phyloP scores from a whole-genome alignment of 2,797 vertebrate genomes.

The Passerculus sandwichensis region DNA sequence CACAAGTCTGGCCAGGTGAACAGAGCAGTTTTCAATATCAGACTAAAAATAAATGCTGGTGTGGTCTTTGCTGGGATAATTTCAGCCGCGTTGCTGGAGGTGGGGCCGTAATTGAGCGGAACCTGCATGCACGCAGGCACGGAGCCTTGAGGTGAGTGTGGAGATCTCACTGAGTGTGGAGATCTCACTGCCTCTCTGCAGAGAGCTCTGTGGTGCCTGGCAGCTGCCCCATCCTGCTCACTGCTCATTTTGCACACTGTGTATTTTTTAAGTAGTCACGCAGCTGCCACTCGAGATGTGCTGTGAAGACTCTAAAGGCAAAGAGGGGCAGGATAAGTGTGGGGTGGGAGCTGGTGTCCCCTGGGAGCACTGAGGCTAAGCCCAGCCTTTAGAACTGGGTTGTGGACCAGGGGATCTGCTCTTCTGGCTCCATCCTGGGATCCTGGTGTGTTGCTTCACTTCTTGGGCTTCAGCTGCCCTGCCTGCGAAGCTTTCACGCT shows the following conservation, averaged over 20 bases:
- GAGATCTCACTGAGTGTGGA: fast-evolving
- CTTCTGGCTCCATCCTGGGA: not conserved
- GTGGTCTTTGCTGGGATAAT: not conserved
- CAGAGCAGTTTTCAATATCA: not conserved
- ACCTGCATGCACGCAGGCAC: not conserved
- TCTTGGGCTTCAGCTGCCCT: not conserved
- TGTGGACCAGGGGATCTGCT: not conserved
- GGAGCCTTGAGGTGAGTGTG: fast-evolving
- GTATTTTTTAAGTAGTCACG: not conserved
- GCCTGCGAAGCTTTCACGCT: not conserved
- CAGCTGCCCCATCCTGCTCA: not conserved
- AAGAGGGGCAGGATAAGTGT: not conserved
- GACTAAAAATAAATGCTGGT: not conserved
- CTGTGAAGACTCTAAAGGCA: not conserved
- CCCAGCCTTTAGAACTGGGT: not conserved
- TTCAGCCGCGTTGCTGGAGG: not conserved
- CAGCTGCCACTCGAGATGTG: not conserved
- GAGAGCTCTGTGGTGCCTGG: not conserved
- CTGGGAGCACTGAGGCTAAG: not conserved
- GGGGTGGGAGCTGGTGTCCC: not conserved
- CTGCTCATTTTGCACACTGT: not conserved
- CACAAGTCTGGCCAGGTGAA: not conserved
- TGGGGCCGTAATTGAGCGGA: not conserved
- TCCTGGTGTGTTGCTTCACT: not conserved
- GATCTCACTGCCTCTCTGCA: not conserved